These are phyloP conservation scores for Paracentrotus lividus DNA, from an alignment of 53 echinoderm and acorn worm species.

Conservation along the genomic window DNA sequence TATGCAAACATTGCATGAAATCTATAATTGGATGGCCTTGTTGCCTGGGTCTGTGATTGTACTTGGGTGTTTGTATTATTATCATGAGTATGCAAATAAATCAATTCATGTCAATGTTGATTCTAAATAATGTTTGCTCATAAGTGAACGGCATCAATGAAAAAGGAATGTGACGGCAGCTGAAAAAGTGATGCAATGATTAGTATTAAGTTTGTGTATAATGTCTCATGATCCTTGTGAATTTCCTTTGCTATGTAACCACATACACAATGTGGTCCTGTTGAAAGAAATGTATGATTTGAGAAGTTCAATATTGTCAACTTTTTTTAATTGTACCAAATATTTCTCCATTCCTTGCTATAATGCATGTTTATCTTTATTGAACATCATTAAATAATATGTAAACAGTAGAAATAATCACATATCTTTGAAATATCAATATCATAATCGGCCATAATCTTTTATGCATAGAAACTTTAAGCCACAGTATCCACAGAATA, in stretches of 20 bases:
- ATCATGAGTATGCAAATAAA: conserved; percentile 33
- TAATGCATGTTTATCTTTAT: not conserved
- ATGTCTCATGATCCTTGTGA: not conserved
- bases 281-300: not conserved
- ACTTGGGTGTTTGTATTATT: not conserved
- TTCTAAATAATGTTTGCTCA: conserved; percentile 1
- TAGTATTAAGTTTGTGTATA: not conserved
- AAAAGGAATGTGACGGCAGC: not conserved
- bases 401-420: not conserved
- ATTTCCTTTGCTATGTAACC: not conserved
- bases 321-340: not conserved
- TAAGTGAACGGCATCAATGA: conserved; percentile 22
- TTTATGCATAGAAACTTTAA: not conserved
- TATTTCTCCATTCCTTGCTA: not conserved
- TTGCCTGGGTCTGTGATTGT: not conserved
- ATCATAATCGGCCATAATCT: not conserved
- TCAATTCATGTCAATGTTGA: not conserved
- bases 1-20: not conserved
- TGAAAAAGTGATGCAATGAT: not conserved
- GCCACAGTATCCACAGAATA: not conserved
- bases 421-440: not conserved
- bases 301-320: not conserved
- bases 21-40: conserved; percentile 34
- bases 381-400: not conserved
- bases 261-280: not conserved